phyloP scores from a whole-genome alignment of 2,888 invertebrate genomes.

The Resseliella maxima region DNA sequence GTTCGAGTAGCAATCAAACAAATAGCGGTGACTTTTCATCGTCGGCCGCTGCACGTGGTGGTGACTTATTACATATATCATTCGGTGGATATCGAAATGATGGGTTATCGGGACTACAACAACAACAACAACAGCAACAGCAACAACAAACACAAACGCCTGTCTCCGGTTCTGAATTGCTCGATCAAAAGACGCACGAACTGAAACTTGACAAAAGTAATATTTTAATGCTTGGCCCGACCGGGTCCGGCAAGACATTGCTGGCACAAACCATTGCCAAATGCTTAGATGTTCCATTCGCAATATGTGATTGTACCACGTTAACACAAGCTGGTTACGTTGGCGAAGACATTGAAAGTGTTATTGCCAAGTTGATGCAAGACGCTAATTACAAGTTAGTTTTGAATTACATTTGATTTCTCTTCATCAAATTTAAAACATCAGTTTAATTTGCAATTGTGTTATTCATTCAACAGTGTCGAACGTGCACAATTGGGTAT shows the following conservation, averaged over 20 bases:
- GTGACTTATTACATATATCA: conserved; percentile 86
- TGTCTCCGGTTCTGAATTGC: conserved; percentile 77
- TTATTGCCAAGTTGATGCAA: conserved; percentile 94
- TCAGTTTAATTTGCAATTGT: too few species aligned
- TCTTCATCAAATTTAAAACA: too few species aligned
- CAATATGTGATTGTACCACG: conserved; percentile 98
- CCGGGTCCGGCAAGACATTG: conserved; percentile 97
- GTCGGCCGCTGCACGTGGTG: conserved; percentile 64
- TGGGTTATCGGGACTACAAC: conserved; percentile 62
- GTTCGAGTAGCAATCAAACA: conserved; percentile 60
- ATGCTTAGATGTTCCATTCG: conserved; percentile 98
- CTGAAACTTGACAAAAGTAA: conserved; percentile 95
- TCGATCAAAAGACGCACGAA: conserved; percentile 85
- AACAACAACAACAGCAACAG: conserved; percentile 33
- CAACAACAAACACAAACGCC: conserved; percentile 58
- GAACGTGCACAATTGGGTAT: conserved; percentile 98
- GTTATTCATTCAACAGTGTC: conserved; percentile 72
- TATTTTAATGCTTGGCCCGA: conserved; percentile 94
- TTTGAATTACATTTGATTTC: background rate
- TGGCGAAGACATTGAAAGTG: conserved; percentile 99
- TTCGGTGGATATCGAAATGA: conserved; percentile 79
- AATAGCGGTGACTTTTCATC: conserved; percentile 55
- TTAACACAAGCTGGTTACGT: conserved; percentile 97
- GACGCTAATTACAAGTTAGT: conserved; percentile 89
- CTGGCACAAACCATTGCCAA: conserved; percentile 97